phyloP scores from a whole-genome alignment of 2,888 invertebrate genomes.

The Stomorhina lunata region DNA sequence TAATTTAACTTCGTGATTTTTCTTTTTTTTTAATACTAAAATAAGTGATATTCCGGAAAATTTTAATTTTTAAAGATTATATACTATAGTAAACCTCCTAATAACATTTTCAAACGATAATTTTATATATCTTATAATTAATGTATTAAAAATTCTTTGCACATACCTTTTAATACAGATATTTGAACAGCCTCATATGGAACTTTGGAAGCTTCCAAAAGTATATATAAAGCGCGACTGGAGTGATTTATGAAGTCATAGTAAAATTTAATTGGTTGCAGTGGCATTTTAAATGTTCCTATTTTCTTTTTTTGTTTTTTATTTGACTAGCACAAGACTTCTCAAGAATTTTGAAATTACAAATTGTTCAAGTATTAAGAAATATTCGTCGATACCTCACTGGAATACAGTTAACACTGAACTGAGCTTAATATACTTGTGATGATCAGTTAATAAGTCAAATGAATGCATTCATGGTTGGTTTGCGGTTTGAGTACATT shows the following conservation, averaged over 20 bases:
- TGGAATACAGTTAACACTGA: constrained; percentile 60
- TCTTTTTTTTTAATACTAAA: too few species aligned
- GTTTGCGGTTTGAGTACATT: constrained; percentile 46
- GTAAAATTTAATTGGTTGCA: constrained; percentile 83
- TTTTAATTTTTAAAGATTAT: too few species aligned
- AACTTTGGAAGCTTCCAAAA: constrained; percentile 85
- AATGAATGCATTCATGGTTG: constrained; percentile 19
- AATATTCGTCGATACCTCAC: constrained; percentile 17
- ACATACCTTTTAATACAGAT: constrained; percentile 84
- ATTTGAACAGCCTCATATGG: constrained; percentile 84
- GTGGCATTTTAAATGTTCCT: constrained; percentile 71
- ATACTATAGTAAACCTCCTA: too few species aligned
- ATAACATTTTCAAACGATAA: neutral
- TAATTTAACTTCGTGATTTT: too few species aligned
- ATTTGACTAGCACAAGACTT: neutral
- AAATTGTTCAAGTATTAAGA: neutral
- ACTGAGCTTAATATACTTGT: constrained; percentile 64
- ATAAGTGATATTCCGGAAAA: too few species aligned
- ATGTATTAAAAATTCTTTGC: neutral
- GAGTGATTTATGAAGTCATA: constrained; percentile 89
- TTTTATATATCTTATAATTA: neutral
- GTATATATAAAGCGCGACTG: constrained; percentile 86
- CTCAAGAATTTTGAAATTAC: neutral
- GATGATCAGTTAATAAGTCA: constrained; percentile 66
- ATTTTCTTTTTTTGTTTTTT: neutral